Base-by-base conservation (phyloP, 2,113 vertebrate genomes). In the Lathamus discolor region DNA sequence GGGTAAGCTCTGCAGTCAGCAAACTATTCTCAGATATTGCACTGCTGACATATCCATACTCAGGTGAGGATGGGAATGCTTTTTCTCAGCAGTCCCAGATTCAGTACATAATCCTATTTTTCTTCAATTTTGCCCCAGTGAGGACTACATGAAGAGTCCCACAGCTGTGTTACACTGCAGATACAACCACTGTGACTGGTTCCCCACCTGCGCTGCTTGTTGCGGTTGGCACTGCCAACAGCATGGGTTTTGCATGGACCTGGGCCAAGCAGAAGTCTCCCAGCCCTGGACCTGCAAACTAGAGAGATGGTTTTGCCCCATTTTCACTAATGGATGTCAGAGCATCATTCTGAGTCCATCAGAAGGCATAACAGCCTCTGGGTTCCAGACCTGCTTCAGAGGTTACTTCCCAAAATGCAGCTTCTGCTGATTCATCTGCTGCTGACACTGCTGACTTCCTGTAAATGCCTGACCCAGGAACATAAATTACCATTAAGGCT, bases 351-450 rank as follows among this genome's bases (percentile, higher is more conserved):
- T 13, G 49, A 48, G 59, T 23, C 59, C n/a, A 9, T 41, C 8
- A 12, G 64, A 43, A 88, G 16, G 49, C 35, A 33, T 46, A 62
- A 67, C 18, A 86, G 41, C n/a, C 31, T 33, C 66, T 83, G 55
- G 9, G 44, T 88, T 86, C 64, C 86, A 86, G 78, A 68, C n/a
- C 31, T 31, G 66, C 31, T 90, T 54, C 44, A 78, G 91, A 61
- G 88, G 74, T 79, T 94, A 54, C 64, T 85, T 93, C 61, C 72
- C 61, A 85, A 83, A 91, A 86, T 20, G 61, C 91, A 95, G 78
- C 57, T 92, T 92, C 83, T 94, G 94, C 92, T 96, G 96, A 97
- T 95, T 95, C 93, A 96, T 96, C 77, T 83, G 63, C 73, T 74
- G 22, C 72, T 5, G 8, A 78, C 91, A 72, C 61, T 92, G 86